Evolutionary conservation across 2,888 invertebrate genomes (phyloP).

Genomic region (Diploptera punctata): DNA sequence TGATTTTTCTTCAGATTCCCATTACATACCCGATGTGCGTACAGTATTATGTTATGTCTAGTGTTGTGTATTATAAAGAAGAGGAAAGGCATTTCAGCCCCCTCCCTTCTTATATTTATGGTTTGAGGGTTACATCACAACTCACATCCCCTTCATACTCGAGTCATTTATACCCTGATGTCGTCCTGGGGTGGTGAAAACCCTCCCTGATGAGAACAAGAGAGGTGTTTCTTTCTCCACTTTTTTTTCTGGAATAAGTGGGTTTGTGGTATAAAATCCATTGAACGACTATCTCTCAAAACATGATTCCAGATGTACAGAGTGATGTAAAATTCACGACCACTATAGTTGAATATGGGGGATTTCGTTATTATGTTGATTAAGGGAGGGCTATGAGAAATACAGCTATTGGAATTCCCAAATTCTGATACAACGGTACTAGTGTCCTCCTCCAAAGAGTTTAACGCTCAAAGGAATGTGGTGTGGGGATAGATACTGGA

Average conservation of each 20-base stretch:
- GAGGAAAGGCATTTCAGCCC: neutral
- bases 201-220: neutral
- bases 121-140: neutral
- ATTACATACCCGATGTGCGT: slow-evolving; percentile 4
- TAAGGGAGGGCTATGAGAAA: too few species aligned
- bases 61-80: slow-evolving; percentile 20
- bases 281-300: neutral
- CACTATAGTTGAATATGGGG: too few species aligned
- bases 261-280: neutral
- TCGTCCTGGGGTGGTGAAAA: neutral
- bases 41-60: slow-evolving; percentile 14
- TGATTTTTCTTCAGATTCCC: neutral
- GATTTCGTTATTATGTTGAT: too few species aligned
- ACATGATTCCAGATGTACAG: too few species aligned
- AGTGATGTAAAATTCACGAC: too few species aligned
- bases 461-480: too few species aligned
- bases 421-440: too few species aligned
- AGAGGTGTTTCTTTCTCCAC: neutral
- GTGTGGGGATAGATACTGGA: too few species aligned
- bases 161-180: slow-evolving; percentile 8
- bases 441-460: too few species aligned
- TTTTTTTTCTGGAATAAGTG: neutral
- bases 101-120: slow-evolving; percentile 1
- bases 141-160: neutral
- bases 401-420: too few species aligned